Evolutionary conservation across 2,113 vertebrate genomes (phyloP).

Genomic region (Daubentonia madagascariensis): DNA sequence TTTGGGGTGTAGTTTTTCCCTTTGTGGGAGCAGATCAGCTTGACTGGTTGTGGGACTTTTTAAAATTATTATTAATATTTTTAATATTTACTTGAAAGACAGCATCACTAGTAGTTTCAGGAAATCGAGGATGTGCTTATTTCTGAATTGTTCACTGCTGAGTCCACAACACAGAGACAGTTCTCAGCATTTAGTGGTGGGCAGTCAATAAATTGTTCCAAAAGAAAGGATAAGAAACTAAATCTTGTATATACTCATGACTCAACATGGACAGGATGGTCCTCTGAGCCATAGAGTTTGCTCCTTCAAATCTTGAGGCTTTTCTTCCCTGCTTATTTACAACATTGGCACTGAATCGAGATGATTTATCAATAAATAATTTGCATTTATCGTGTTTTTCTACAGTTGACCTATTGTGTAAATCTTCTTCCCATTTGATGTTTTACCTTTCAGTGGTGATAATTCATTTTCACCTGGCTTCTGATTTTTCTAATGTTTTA

Average conservation of each 20-base stretch:
- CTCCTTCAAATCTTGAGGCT: not conserved
- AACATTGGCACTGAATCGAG: conserved; percentile 40
- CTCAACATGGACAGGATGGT: not conserved
- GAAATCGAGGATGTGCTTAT: not conserved
- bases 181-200: not conserved
- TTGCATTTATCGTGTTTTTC: conserved; percentile 64
- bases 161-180: not conserved
- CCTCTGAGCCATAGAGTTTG: not conserved
- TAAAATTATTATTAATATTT: not conserved
- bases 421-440: conserved; percentile 46
- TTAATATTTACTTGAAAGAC: not conserved
- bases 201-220: not conserved
- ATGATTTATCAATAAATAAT: conserved; percentile 74
- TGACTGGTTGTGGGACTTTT: not conserved
- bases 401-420: not conserved
- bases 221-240: not conserved
- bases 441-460: conserved; percentile 51
- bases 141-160: not conserved
- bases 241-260: not conserved
- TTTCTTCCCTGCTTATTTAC: conserved; percentile 36
- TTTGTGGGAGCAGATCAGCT: not conserved
- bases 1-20: not conserved
- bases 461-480: conserved; percentile 50
- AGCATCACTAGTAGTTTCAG: not conserved
- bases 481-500: not conserved